phyloP scores from a whole-genome alignment of 2,888 invertebrate species.

The Eustalomyia histrio region DNA sequence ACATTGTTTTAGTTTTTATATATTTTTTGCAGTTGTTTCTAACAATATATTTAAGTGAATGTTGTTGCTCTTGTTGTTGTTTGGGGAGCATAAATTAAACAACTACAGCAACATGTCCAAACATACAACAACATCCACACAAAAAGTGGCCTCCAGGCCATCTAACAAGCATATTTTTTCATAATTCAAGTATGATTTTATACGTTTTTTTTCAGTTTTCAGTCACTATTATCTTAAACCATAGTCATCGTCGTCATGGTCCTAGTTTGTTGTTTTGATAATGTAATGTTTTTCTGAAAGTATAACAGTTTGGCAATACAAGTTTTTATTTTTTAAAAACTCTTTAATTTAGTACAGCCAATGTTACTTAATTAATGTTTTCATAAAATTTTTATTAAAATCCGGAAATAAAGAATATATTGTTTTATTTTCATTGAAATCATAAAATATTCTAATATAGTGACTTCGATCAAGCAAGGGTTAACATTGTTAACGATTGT shows the following conservation, averaged over 20 bases:
- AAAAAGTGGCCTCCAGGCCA: slow-evolving; percentile 60
- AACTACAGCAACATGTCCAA: slow-evolving; percentile 53
- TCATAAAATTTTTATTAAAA: too few species aligned
- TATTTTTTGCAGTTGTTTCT: slow-evolving; percentile 20
- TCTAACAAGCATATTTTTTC: slow-evolving; percentile 36
- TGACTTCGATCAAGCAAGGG: too few species aligned
- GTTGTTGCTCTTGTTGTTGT: slow-evolving; percentile 43
- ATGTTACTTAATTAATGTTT: too few species aligned
- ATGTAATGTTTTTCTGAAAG: slow-evolving; percentile 9
- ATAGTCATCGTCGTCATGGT: slow-evolving; percentile 7
- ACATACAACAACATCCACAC: slow-evolving; percentile 45
- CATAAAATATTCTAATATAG: too few species aligned
- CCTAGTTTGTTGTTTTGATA: slow-evolving; percentile 11
- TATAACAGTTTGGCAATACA: background rate
- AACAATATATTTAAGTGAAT: slow-evolving; percentile 57
- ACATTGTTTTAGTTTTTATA: slow-evolving; percentile 31
- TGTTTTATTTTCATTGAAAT: too few species aligned
- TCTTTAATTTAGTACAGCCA: background rate
- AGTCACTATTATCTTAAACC: slow-evolving; percentile 13
- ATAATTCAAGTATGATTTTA: background rate
- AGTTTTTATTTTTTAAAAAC: background rate
- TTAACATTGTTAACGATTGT: too few species aligned
- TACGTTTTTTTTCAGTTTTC: background rate
- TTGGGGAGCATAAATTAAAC: slow-evolving; percentile 57
- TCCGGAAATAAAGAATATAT: too few species aligned